These are phyloP conservation scores for Macrophya annulata DNA, from an alignment of 2,888 invertebrate genomes.

Conservation along the genomic window DNA sequence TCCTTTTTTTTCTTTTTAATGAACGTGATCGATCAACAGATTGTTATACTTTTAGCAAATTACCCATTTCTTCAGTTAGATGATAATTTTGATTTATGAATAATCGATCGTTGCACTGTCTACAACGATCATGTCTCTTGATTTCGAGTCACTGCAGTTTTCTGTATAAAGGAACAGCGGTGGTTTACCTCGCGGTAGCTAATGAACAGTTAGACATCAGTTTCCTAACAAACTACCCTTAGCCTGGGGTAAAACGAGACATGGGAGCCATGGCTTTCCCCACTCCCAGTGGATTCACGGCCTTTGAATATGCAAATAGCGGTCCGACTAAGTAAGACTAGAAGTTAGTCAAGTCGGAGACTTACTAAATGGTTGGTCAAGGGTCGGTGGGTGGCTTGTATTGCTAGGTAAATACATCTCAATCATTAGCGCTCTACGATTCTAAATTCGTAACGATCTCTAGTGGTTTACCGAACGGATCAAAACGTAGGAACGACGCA, in stretches of 20 bases:
- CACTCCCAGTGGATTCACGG: constrained; percentile 69
- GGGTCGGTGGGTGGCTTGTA: constrained; percentile 57
- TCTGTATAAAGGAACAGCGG: constrained; percentile 16
- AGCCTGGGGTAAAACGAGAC: constrained; percentile 48
- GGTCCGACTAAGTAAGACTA: constrained; percentile 71
- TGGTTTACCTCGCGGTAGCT: constrained; percentile 58
- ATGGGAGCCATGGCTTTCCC: constrained; percentile 58
- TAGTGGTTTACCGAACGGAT: neutral
- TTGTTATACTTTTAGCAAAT: no score
- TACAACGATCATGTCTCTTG: neutral
- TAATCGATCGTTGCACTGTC: neutral
- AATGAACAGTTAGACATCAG: constrained; percentile 71
- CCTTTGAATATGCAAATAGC: constrained; percentile 74
- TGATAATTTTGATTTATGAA: neutral
- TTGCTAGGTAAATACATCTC: constrained; percentile 12
- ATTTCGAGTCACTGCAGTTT: constrained; percentile 29
- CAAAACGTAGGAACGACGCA: neutral
- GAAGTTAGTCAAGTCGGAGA: constrained; percentile 66
- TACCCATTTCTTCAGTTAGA: neutral
- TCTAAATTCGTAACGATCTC: neutral
- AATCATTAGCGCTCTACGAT: constrained; percentile 39
- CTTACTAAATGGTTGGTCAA: constrained; percentile 63
- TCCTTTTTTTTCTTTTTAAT: neutral
- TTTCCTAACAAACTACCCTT: constrained; percentile 66
- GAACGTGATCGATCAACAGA: neutral